Base-by-base conservation (phyloP, 2,888 invertebrate genomes). In the Pyrrhosoma nymphula region DNA sequence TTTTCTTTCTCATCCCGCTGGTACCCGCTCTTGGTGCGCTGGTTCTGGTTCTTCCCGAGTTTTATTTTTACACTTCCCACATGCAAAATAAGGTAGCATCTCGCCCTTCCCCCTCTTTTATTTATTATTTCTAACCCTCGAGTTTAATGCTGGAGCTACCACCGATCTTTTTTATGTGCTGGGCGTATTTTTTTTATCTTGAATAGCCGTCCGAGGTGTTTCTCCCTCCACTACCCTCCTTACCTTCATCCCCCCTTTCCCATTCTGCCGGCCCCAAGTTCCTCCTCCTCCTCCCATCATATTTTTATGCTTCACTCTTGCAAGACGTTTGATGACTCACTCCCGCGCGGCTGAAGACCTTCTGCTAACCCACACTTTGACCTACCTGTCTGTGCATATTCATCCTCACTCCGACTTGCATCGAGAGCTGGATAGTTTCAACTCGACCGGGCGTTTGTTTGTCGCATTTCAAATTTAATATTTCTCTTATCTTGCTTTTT, bases 31-130 rank as follows among this genome's bases (percentile, higher is more conserved):
- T 60, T 60, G 20, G 18, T 20, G 2, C 18, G 6, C 60, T 4
- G 60, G 60, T 69, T 82, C 30, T 14, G 82, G 35, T 35, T 82
- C 82, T 30, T 20, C 30, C 35, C 35, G 35, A 12, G 35, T 82
- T 82, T 82, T n/a, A 35, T 93, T 75, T 47, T n/a, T 93, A n/a
- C 69, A n/a, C 93, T 69, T 75, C 69, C 69, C 93, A 47, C 69
- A 69, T 69, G 69, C 93, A 93, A 93, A 91, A 93, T 75, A 93
- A 93, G 93, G 75, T 23, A 26, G 16, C 82, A 82, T 14, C 69
- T 18, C 82, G 14, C 16, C n/a, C 82, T 82, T 14, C 82, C 82
- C 60, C 20, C 60, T 20, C 60, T 20, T 35, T 69, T 39, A 14
- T 93, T 91, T 82, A 82, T 93, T 75, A 93, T 93, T 47, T 82